Percentiles rank a stretch among this genome's conserved stretches.
phyloP scores from a whole-genome alignment of 2,797 vertebrate genomes.

The Coccyzus lansbergi region DNA sequence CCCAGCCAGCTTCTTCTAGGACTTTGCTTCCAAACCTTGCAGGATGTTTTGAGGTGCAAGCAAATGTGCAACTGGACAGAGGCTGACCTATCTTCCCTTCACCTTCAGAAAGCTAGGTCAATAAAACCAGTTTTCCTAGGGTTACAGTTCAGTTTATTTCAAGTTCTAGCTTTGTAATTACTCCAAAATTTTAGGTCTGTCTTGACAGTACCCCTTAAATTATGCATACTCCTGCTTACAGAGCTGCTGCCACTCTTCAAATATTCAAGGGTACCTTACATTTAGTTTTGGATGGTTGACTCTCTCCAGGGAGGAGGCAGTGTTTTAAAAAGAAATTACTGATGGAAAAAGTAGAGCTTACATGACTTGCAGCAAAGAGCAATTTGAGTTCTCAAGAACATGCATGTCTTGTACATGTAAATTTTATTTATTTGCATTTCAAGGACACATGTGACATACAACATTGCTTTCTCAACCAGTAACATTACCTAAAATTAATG shows the following conservation, averaged over 20 bases:
- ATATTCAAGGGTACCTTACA: slow-evolving; percentile 50
- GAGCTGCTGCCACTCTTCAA: slow-evolving; percentile 22
- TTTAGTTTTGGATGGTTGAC: slow-evolving; percentile 43
- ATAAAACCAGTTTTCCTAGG: background rate
- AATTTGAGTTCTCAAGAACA: slow-evolving; percentile 25
- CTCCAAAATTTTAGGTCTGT: slow-evolving; percentile 27
- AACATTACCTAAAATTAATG: slow-evolving; percentile 14
- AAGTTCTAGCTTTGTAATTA: slow-evolving; percentile 18
- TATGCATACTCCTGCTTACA: slow-evolving; percentile 40
- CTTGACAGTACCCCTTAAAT: slow-evolving; percentile 37
- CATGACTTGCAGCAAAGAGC: slow-evolving; percentile 28
- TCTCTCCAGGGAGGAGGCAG: slow-evolving; percentile 3
- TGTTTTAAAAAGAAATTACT: slow-evolving; percentile 48
- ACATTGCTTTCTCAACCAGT: background rate
- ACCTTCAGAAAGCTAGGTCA: background rate
- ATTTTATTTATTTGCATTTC: slow-evolving; percentile 30
- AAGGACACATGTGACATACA: background rate
- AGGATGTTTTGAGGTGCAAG: slow-evolving; percentile 10
- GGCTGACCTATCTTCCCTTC: background rate
- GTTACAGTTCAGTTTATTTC: background rate
- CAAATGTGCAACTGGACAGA: background rate
- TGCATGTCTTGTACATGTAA: background rate
- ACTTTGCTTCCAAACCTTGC: background rate
- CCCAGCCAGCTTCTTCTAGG: background rate
- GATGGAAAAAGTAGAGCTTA: background rate